phyloP scores from a whole-genome alignment of 1,140 invertebrate genomes.

The Drosophila aff. region DNA sequence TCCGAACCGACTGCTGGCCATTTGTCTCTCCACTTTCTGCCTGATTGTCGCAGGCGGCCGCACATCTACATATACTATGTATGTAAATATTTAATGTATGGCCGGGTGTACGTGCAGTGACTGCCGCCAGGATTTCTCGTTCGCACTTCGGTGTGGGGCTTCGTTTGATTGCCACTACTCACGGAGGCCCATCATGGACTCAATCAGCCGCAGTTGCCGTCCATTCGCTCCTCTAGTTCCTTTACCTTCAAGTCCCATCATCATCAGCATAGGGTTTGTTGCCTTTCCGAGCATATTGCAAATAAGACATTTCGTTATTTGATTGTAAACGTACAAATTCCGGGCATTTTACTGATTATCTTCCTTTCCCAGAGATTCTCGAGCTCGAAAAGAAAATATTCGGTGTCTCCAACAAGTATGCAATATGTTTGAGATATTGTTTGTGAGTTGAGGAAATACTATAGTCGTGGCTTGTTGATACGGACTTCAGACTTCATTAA shows the following conservation, averaged over 20 bases:
- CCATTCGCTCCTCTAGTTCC: conserved; percentile 8
- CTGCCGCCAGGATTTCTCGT: conserved; percentile 49
- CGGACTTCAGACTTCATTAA: neutral
- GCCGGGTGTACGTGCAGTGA: conserved; percentile 51
- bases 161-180: conserved; percentile 74
- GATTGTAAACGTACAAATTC: conserved; percentile 22
- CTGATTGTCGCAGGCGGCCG: conserved; percentile 21
- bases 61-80: conserved; percentile 18
- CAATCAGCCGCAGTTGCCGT: conserved; percentile 36
- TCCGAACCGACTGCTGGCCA: conserved; percentile 35
- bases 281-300: conserved; percentile 29
- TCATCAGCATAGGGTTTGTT: conserved; percentile 6
- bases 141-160: conserved; percentile 63
- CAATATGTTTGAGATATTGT: neutral
- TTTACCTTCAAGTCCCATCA: conserved; percentile 10
- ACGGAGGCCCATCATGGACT: conserved; percentile 51
- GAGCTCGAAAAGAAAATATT: neutral
- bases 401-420: neutral
- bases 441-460: neutral
- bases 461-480: neutral
- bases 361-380: neutral
- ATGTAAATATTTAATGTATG: conserved; percentile 63
- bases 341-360: conserved; percentile 10
- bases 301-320: conserved; percentile 26
- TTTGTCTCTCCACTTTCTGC: conserved; percentile 47